These are phyloP conservation scores for Xanthia icteritia DNA, from an alignment of 2,888 invertebrate species.

Conservation along the genomic window DNA sequence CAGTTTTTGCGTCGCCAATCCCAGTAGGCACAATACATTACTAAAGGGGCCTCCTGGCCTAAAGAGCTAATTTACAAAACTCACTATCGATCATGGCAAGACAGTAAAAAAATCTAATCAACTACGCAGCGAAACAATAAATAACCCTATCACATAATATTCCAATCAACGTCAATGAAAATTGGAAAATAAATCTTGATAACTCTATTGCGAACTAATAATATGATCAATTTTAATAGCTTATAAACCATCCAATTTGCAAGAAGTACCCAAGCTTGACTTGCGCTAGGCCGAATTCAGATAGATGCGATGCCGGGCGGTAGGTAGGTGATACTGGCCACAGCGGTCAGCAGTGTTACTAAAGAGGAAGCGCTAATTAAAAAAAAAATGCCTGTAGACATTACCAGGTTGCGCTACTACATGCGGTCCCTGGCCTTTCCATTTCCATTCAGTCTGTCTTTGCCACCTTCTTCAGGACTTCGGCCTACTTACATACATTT, in stretches of 20 bases:
- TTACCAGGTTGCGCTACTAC: no score
- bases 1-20: no score
- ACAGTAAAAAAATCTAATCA: slow-evolving; percentile 26
- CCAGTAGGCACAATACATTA: background rate
- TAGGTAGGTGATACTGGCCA: no score
- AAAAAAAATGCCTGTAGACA: background rate
- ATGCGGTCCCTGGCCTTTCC: no score
- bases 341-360: no score
- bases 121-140: slow-evolving; percentile 13
- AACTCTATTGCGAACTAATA: slow-evolving; percentile 36
- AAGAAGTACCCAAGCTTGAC: slow-evolving; percentile 26
- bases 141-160: slow-evolving; percentile 28
- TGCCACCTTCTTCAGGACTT: background rate
- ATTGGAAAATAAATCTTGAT: slow-evolving; percentile 31
- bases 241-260: slow-evolving; percentile 44
- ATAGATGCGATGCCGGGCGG: background rate
- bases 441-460: background rate
- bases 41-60: background rate
- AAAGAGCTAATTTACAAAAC: background rate
- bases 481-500: no score
- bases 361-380: background rate
- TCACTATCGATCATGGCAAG: background rate
- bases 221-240: slow-evolving; percentile 40
- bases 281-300: slow-evolving; percentile 25
- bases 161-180: slow-evolving; percentile 38